phyloP scores from a whole-genome alignment of 2,797 vertebrate genomes.

The Apogon hyalosoma region DNA sequence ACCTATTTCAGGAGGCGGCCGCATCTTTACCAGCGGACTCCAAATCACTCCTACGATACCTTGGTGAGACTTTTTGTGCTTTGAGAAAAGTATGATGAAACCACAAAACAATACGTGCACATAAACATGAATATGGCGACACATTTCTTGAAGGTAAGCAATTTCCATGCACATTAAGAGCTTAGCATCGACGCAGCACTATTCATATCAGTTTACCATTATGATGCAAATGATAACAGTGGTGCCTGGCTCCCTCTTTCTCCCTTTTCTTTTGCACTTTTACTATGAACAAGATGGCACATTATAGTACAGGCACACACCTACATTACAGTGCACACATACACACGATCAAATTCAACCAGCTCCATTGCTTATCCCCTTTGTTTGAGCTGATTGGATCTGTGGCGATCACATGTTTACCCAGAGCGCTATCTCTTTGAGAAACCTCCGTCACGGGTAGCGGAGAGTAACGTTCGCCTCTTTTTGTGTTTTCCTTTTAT shows the following conservation, averaged over 20 bases:
- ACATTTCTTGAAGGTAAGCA: slow-evolving; percentile 79
- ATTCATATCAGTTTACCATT: slow-evolving; percentile 79
- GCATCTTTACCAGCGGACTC: slow-evolving; percentile 21
- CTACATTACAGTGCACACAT: slow-evolving; percentile 59
- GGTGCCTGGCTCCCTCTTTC: slow-evolving; percentile 56
- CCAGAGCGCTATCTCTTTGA: slow-evolving; percentile 79
- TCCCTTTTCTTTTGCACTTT: slow-evolving; percentile 64
- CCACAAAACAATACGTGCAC: slow-evolving; percentile 61
- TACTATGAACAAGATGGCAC: slow-evolving; percentile 47
- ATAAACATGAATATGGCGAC: slow-evolving; percentile 54
- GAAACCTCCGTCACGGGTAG: slow-evolving; percentile 82
- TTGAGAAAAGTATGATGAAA: slow-evolving; percentile 71
- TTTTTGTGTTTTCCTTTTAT: slow-evolving; percentile 80
- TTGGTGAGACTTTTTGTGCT: slow-evolving; percentile 44
- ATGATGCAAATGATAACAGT: slow-evolving; percentile 84
- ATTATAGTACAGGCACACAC: slow-evolving; percentile 64
- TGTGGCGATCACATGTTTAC: slow-evolving; percentile 82
- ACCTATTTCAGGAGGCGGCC: slow-evolving; percentile 48
- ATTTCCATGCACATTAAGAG: slow-evolving; percentile 73
- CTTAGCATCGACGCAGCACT: slow-evolving; percentile 72
- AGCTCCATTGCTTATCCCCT: slow-evolving; percentile 75
- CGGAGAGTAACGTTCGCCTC: slow-evolving; percentile 74
- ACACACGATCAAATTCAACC: slow-evolving; percentile 56
- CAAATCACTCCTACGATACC: slow-evolving; percentile 66
- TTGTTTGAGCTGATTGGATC: slow-evolving; percentile 83